Conservation (phyloP, 2,797 vertebrate genomes). For the Poecilia picta region DNA sequence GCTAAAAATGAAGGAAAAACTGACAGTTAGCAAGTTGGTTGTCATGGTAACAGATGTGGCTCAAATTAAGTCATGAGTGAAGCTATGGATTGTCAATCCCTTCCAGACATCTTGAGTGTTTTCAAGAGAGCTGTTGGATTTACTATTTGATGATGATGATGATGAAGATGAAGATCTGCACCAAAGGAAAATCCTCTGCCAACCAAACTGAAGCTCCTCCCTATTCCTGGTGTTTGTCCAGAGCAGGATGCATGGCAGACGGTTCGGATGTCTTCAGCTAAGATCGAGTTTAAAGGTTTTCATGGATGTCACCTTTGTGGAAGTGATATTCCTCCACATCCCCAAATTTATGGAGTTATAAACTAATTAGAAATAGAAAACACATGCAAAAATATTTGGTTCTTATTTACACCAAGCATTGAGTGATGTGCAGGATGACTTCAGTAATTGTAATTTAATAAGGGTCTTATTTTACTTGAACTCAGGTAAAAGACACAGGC, state of each 20-base stretch:
- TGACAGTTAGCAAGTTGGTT: background rate
- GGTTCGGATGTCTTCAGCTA: background rate
- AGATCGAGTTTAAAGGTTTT: background rate
- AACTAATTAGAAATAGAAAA: background rate
- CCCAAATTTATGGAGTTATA: background rate
- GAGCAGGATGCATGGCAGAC: background rate
- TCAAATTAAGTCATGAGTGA: background rate
- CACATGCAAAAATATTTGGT: background rate
- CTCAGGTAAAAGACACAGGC: background rate
- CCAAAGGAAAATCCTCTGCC: background rate
- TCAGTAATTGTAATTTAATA: background rate
- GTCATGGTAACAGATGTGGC: background rate
- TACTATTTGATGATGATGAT: no score
- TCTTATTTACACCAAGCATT: background rate
- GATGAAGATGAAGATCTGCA: background rate
- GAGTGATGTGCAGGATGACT: background rate
- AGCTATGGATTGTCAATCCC: background rate
- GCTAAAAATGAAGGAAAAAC: conserved; percentile 70
- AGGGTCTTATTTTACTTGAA: background rate
- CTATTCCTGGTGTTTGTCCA: background rate
- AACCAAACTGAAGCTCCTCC: background rate
- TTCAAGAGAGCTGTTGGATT: no score
- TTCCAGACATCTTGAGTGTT: background rate
- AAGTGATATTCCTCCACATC: background rate
- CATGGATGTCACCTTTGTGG: background rate